Evolutionary conservation across 2,797 vertebrate genomes (phyloP), one percentile per base, ranked within the genome.

Genomic region (Lagocephalus sceleratus): DNA sequence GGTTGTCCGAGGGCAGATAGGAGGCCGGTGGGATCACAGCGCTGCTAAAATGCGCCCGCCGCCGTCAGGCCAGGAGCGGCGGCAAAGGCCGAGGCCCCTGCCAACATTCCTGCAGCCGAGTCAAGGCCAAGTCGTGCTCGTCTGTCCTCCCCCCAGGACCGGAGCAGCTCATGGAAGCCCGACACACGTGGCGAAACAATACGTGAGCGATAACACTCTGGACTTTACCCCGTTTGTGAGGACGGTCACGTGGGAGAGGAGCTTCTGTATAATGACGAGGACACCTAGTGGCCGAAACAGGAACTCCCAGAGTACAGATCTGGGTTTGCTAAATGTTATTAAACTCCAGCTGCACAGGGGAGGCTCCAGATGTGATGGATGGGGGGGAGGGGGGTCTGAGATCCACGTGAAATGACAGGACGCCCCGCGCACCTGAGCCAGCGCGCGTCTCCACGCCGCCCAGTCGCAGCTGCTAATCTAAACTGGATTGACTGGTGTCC

Each of bases 271-370:
- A 79, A 61, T 72, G 46, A 76, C 42, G 51, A 66, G 67, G 88
- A 88, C 90, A 84, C 73, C 90, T 91, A 79, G 86, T 90, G 90
- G 90, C 70, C 23, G 22, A 51, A 67, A 66, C n/a, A 6, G 6
- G 49, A 21, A 70, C 77, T 23, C 47, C 23, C 25, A 8, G 3
- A n/a, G 52, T 20, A 10, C 52, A 38, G 6, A 20, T 21, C 17
- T 21, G 6, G 26, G 1, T 39, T 22, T 43, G 3, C 12, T 20
- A 42, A 32, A 5, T 20, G 2, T 26, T 16, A 45, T 3, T 41
- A 38, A 42, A 3, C 2, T 16, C 1, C 71, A 68, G 69, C 71
- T 74, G 66, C 65, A 54, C 39, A 29, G 39, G 40, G 6, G 6
- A 42, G 44, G 25, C 17, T 42, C 16, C 23, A 35, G 16, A 16